Percentiles rank a stretch among this genome's conserved stretches.
Evolutionary conservation across 2,797 vertebrate genomes (phyloP).

Genomic region (Melanogrammus aeglefinus): DNA sequence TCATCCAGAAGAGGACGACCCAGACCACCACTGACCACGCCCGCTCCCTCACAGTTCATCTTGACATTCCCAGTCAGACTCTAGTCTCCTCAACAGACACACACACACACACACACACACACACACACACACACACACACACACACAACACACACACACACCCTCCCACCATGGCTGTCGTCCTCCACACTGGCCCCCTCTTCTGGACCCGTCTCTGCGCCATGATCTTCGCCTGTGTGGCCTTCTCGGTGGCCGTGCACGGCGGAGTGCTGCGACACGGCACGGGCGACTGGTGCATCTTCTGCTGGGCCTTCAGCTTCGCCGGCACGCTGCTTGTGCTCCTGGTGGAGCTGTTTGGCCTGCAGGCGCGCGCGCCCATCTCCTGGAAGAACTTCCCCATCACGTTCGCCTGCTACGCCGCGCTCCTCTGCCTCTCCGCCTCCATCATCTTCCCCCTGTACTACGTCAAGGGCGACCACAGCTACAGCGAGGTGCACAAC

Average conservation of each 20-base stretch:
- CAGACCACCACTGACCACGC: background rate
- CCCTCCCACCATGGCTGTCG: constrained; percentile 61
- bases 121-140: background rate
- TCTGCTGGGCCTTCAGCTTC: constrained; percentile 90
- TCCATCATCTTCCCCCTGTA: constrained; percentile 86
- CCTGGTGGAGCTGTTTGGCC: constrained; percentile 79
- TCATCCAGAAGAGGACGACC: background rate
- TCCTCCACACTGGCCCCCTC: constrained; percentile 71
- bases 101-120: background rate
- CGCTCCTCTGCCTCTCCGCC: constrained; percentile 84
- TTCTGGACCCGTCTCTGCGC: constrained; percentile 82
- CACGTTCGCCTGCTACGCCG: constrained; percentile 85
- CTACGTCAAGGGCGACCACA: constrained; percentile 63
- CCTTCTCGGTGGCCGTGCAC: constrained; percentile 82
- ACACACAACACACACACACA: background rate
- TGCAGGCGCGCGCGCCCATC: constrained; percentile 78
- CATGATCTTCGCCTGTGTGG: constrained; percentile 77
- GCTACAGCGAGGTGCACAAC: constrained; percentile 27
- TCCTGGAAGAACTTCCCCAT: constrained; percentile 93
- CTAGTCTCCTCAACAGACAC: background rate
- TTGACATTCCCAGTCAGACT: background rate
- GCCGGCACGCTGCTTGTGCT: constrained; percentile 79
- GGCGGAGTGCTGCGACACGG: constrained; percentile 33
- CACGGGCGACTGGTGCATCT: constrained; percentile 84
- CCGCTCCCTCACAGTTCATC: background rate